phyloP scores from a whole-genome alignment of 2,113 vertebrate species.

The Prietella phreatophila region DNA sequence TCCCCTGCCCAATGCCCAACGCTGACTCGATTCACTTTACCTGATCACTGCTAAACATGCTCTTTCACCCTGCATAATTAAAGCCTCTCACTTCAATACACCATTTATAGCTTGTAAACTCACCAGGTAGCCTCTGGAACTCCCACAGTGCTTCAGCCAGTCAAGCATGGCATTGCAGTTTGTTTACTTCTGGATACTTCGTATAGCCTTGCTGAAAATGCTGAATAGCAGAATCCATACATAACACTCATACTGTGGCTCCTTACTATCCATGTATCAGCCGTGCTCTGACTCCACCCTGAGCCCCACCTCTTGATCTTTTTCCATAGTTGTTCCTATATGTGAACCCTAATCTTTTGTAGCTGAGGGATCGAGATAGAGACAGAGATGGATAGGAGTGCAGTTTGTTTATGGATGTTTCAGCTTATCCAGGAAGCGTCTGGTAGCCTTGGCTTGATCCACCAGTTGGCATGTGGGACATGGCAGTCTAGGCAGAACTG shows the following conservation, averaged over 20 bases:
- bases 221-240: not conserved
- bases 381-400: not conserved
- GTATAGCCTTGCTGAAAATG: not conserved
- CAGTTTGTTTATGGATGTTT: not conserved
- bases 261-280: not conserved
- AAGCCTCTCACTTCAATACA: slow-evolving; percentile 60
- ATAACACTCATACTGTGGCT: not conserved
- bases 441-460: slow-evolving; percentile 41
- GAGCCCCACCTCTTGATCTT: not conserved
- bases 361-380: slow-evolving; percentile 6
- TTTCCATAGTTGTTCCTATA: slow-evolving; percentile 50
- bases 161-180: slow-evolving; percentile 53
- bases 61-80: slow-evolving; percentile 68
- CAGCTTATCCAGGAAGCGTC: slow-evolving; percentile 33
- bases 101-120: slow-evolving; percentile 71
- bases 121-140: slow-evolving; percentile 46
- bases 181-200: too few species aligned
- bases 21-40: slow-evolving; percentile 40
- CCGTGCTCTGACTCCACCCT: not conserved
- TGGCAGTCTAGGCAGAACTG: slow-evolving; percentile 36
- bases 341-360: slow-evolving; percentile 44
- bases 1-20: not conserved
- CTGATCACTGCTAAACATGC: slow-evolving; percentile 54
- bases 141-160: slow-evolving; percentile 61
- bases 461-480: slow-evolving; percentile 34